These are phyloP conservation scores for Numida meleagris DNA, from an alignment of 2,113 vertebrate species.

Conservation along the genomic window DNA sequence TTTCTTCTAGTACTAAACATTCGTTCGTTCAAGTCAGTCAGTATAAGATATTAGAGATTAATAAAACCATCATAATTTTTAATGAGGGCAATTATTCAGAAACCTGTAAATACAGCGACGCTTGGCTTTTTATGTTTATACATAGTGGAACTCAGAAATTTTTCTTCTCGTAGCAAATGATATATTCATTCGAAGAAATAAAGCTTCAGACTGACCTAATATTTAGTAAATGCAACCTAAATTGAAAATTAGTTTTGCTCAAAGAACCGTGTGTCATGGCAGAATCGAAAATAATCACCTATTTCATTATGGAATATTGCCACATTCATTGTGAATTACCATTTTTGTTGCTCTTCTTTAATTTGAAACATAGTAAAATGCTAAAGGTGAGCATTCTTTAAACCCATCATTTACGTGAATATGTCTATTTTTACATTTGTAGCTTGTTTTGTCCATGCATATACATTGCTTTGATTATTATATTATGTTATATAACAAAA, in stretches of 20 bases:
- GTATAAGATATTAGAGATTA: neutral
- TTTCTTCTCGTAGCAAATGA: neutral
- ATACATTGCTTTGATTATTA: neutral
- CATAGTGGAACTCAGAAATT: neutral
- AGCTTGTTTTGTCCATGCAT: neutral
- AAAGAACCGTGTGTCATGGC: accelerated
- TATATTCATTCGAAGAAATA: neutral
- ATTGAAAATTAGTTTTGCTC: neutral
- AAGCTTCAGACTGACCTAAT: neutral
- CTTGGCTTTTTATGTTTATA: neutral
- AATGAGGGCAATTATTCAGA: neutral
- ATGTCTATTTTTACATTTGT: neutral
- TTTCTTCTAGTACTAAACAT: neutral
- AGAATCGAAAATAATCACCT: neutral
- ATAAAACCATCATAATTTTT: neutral
- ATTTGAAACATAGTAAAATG: neutral
- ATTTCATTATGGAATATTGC: neutral
- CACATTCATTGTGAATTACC: neutral
- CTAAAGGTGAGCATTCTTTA: neutral
- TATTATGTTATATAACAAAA: neutral
- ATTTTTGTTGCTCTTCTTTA: neutral
- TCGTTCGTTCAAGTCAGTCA: neutral
- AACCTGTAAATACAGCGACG: neutral
- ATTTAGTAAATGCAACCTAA: neutral
- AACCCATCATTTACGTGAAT: neutral